These are phyloP conservation scores for Odontocolon sp. DNA, from an alignment of 2,888 invertebrate genomes.

Conservation along the genomic window DNA sequence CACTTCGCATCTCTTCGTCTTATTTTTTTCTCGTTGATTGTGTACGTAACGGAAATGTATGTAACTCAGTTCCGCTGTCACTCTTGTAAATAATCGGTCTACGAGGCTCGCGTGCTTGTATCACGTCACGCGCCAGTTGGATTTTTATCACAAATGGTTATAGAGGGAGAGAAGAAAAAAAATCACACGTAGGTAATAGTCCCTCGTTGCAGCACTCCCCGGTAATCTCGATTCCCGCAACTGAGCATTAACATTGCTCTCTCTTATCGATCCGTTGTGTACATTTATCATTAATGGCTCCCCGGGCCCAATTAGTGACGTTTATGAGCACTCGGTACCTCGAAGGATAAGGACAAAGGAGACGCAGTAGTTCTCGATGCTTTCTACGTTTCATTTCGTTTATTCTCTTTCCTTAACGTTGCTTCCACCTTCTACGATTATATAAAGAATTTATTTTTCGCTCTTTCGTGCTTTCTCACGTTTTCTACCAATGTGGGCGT, in stretches of 20 bases:
- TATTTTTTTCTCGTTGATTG: neutral
- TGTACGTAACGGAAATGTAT: constrained; percentile 3
- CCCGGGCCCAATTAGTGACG: constrained; percentile 26
- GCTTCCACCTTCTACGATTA: too few species aligned
- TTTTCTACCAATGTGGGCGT: too few species aligned
- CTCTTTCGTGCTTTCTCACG: too few species aligned
- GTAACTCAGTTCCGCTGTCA: constrained; percentile 6
- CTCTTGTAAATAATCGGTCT: neutral
- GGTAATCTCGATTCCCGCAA: constrained; percentile 32
- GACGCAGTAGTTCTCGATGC: neutral
- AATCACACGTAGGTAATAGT: constrained; percentile 6
- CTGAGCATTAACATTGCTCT: constrained; percentile 19
- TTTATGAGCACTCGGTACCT: constrained; percentile 2
- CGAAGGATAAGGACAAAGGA: neutral
- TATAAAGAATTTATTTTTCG: too few species aligned
- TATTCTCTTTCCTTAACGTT: neutral
- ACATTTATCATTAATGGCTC: constrained; percentile 36
- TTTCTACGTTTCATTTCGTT: neutral
- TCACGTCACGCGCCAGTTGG: constrained; percentile 10
- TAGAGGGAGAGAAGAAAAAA: neutral
- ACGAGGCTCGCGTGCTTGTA: constrained; percentile 28
- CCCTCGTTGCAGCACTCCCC: constrained; percentile 14
- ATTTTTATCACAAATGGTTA: constrained; percentile 33
- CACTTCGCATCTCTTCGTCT: too few species aligned
- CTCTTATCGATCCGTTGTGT: constrained; percentile 33